A percentile compares a stretch with the other conserved stretches of the same genome.
Conservation (phyloP, 2,797 vertebrate genomes). For the Novumbra hubbsi region DNA sequence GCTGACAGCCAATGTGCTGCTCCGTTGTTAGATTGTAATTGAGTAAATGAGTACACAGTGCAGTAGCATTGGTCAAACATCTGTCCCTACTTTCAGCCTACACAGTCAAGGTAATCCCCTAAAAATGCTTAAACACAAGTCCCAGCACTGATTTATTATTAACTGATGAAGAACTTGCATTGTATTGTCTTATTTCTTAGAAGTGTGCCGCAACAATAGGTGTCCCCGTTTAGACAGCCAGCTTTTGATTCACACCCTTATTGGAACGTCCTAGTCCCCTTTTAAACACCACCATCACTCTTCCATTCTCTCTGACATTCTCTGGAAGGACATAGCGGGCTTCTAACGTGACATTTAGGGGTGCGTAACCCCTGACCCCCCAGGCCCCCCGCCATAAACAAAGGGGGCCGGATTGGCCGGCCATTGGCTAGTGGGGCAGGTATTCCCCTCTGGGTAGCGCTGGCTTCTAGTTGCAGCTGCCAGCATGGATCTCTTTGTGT, state of each 20-base stretch:
- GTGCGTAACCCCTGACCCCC: constrained; percentile 8
- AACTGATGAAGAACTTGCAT: not conserved
- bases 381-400: constrained; percentile 52
- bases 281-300: constrained; percentile 47
- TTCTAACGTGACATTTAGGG: constrained; percentile 65
- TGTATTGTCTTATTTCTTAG: constrained; percentile 5
- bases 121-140: not conserved
- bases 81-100: not conserved
- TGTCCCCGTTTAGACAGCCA: constrained; percentile 42
- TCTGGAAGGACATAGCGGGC: constrained; percentile 55
- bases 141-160: not conserved
- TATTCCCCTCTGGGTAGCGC: constrained; percentile 62
- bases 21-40: not conserved
- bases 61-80: not conserved
- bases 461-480: constrained; percentile 74
- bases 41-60: not conserved
- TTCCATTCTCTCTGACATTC: constrained; percentile 49
- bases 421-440: constrained; percentile 67
- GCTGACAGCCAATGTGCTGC: constrained; percentile 34
- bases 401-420: constrained; percentile 62
- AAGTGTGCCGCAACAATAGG: constrained; percentile 74
- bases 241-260: constrained; percentile 15
- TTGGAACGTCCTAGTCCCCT: constrained; percentile 35
- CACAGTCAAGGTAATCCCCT: not conserved
- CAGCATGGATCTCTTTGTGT: constrained; percentile 71